These are phyloP conservation scores for Argopecten irradians DNA, from an alignment of 1,140 invertebrate genomes.

Conservation along the genomic window DNA sequence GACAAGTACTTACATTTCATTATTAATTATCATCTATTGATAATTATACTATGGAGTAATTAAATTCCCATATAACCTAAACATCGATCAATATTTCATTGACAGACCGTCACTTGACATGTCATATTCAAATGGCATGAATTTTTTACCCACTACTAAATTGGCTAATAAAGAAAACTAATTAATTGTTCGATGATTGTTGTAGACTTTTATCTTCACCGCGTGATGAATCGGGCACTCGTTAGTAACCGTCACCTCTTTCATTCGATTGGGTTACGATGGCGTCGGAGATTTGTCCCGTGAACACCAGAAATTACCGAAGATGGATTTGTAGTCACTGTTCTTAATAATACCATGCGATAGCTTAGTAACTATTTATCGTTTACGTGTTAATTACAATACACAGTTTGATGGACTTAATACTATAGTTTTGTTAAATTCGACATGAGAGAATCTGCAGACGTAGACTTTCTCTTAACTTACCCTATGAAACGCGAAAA, in stretches of 20 bases:
- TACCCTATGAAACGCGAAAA: background rate
- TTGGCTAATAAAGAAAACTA: background rate
- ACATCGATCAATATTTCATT: background rate
- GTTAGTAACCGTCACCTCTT: background rate
- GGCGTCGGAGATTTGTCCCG: background rate
- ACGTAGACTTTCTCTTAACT: background rate
- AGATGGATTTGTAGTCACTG: background rate
- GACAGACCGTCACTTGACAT: background rate
- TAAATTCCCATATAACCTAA: background rate
- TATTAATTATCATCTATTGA: conserved; percentile 8
- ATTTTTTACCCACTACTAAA: background rate
- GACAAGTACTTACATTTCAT: background rate
- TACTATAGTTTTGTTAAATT: background rate
- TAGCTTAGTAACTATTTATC: background rate
- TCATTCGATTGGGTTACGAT: background rate
- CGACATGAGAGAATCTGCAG: background rate
- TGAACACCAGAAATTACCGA: background rate
- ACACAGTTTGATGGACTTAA: background rate
- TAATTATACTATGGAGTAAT: background rate
- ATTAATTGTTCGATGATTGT: background rate
- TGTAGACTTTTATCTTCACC: background rate
- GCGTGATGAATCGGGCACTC: background rate
- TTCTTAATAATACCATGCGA: background rate
- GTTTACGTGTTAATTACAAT: background rate
- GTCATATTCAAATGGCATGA: background rate